Conservation (phyloP, 2,113 vertebrate species). For the Mesoclemmys tuberculata region DNA sequence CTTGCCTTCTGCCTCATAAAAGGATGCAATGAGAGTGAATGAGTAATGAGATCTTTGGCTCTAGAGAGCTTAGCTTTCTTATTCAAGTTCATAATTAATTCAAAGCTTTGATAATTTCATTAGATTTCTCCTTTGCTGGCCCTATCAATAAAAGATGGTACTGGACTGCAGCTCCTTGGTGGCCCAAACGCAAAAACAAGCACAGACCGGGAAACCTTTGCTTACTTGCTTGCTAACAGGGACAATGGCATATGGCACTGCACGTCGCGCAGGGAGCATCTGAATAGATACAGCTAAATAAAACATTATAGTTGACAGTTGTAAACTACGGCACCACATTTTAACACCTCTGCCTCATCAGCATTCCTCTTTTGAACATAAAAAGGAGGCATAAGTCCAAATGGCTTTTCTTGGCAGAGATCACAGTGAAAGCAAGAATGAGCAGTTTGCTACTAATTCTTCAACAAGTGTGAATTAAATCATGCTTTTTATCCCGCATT, state of each 20-base stretch:
- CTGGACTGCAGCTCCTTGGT: slow-evolving; percentile 86
- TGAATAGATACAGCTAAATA: slow-evolving; percentile 83
- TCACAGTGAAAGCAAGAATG: not conserved
- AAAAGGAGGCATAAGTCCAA: slow-evolving; percentile 59
- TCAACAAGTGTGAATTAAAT: slow-evolving; percentile 57
- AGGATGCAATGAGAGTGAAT: slow-evolving; percentile 93
- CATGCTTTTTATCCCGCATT: not conserved
- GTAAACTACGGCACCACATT: slow-evolving; percentile 76
- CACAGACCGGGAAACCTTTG: slow-evolving; percentile 73
- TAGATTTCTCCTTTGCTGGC: slow-evolving; percentile 87
- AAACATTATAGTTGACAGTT: slow-evolving; percentile 80
- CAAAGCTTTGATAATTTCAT: slow-evolving; percentile 99
- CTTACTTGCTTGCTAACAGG: slow-evolving; percentile 71
- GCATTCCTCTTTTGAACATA: slow-evolving; percentile 46
- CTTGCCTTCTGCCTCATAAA: slow-evolving; percentile 88
- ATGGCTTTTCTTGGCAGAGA: slow-evolving; percentile 33
- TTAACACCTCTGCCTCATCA: slow-evolving; percentile 69
- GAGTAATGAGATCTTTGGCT: slow-evolving; percentile 90
- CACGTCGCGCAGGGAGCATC: slow-evolving; percentile 73
- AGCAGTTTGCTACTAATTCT: slow-evolving; percentile 13
- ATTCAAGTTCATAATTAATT: slow-evolving; percentile 99
- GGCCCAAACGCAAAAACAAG: slow-evolving; percentile 76
- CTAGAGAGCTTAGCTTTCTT: slow-evolving; percentile 93
- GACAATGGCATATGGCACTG: slow-evolving; percentile 87
- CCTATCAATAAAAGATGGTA: slow-evolving; percentile 98